These are phyloP conservation scores for Enteromius afrohamiltoni DNA, from an alignment of 2,797 vertebrate species.

Conservation along the genomic window DNA sequence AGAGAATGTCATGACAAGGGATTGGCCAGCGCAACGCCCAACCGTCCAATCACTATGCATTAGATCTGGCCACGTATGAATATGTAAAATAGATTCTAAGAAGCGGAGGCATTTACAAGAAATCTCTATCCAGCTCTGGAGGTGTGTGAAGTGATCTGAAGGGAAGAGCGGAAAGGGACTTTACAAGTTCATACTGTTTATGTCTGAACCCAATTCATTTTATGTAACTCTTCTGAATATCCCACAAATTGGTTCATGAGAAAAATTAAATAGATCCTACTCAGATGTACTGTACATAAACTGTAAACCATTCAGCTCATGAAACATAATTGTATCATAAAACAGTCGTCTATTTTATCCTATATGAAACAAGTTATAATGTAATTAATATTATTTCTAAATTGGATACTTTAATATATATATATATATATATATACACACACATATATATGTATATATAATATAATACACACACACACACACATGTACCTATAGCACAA, in stretches of 20 bases:
- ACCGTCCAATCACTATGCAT: conserved; percentile 63
- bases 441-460: neutral
- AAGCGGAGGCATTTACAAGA: conserved; percentile 85
- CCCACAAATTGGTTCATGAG: neutral
- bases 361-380: neutral
- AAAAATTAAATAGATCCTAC: neutral
- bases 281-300: neutral
- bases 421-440: neutral
- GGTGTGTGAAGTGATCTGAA: conserved; percentile 20
- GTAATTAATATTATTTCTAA: neutral
- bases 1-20: neutral
- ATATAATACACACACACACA: too few relatives aligned
- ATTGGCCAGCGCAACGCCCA: conserved; percentile 46
- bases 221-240: neutral
- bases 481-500: neutral
- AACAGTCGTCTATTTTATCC: neutral
- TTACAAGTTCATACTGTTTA: neutral
- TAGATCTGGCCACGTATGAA: neutral
- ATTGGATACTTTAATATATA: neutral
- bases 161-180: conserved; percentile 52
- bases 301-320: neutral
- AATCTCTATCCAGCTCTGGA: conserved; percentile 67
- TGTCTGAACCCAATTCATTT: neutral
- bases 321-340: neutral
- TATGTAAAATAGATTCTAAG: conserved; percentile 73